Percentiles rank a stretch among this genome's conserved stretches.
These are phyloP conservation scores for Temnothorax unifasciatus DNA, from an alignment of 2,888 invertebrate species.

Conservation along the genomic window DNA sequence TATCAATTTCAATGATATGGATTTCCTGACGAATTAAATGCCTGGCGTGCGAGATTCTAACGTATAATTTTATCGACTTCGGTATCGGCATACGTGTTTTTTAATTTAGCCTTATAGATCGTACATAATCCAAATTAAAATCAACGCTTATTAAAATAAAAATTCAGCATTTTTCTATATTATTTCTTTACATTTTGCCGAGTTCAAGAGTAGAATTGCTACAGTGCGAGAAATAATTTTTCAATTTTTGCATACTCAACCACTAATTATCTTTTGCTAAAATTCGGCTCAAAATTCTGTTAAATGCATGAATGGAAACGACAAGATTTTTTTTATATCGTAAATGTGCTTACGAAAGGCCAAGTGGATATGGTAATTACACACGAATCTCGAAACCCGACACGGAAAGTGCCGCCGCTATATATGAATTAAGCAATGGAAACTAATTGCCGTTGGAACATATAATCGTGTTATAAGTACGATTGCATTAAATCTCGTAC, in stretches of 20 bases:
- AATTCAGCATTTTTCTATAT: neutral
- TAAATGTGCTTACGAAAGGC: neutral
- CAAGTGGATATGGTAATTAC: neutral
- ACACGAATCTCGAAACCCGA: neutral
- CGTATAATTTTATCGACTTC: neutral
- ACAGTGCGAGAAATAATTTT: neutral
- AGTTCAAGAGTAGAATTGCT: neutral
- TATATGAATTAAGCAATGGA: conserved; percentile 25
- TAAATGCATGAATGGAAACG: neutral
- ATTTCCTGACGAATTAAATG: neutral
- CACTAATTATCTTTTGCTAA: neutral
- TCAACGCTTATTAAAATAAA: neutral
- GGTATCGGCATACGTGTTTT: neutral
- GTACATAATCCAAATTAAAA: neutral
- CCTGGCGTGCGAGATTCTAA: neutral
- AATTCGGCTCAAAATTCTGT: neutral
- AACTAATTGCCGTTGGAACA: neutral
- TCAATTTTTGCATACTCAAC: neutral
- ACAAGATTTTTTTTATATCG: neutral
- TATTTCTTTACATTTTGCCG: neutral
- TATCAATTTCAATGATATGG: conserved; percentile 9
- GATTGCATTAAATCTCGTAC: conserved; percentile 45
- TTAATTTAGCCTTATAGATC: neutral
- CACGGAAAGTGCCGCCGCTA: neutral
- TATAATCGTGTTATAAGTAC: conserved; percentile 7